A percentile compares a stretch with the other conserved stretches of the same genome.
Evolutionary conservation across 2,888 invertebrate species (phyloP).

Genomic region (Epiblema foenella): DNA sequence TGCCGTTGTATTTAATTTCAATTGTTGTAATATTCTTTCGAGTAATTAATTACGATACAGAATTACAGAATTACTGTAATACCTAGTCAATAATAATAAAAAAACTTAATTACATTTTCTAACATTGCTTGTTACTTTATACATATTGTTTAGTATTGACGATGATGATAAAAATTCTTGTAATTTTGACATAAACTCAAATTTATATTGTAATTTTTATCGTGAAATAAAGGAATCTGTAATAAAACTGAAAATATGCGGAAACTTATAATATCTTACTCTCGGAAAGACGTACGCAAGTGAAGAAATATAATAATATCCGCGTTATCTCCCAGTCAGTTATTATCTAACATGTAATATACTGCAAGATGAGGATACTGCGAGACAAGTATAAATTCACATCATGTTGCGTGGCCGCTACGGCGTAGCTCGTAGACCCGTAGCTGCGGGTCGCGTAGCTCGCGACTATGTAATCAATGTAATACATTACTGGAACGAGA

Average conservation of each 20-base stretch:
- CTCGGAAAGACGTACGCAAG: background rate
- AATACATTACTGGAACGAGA: slow-evolving; percentile 20
- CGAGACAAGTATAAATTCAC: slow-evolving; percentile 26
- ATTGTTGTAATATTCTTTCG: background rate
- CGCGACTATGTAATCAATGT: slow-evolving; percentile 20
- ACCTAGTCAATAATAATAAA: too few relatives aligned
- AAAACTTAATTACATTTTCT: too few relatives aligned
- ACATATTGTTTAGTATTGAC: too few relatives aligned
- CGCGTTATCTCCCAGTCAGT: background rate
- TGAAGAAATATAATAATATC: background rate
- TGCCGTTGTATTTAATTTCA: background rate
- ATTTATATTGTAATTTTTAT: too few relatives aligned
- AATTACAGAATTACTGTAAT: too few relatives aligned
- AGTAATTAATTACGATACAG: too few relatives aligned
- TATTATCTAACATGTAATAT: slow-evolving; percentile 24
- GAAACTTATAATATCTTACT: background rate
- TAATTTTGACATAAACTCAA: too few relatives aligned
- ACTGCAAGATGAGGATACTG: slow-evolving; percentile 15
- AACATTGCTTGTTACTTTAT: too few relatives aligned
- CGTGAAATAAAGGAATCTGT: too few relatives aligned
- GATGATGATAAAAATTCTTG: too few relatives aligned
- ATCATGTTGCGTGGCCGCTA: slow-evolving; percentile 47
- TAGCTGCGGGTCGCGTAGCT: slow-evolving; percentile 26
- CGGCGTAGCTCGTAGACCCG: slow-evolving; percentile 46
- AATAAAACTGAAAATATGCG: background rate